Conservation (phyloP, 64 coral and sea anemone species). For the Orbicella faveolata region DNA sequence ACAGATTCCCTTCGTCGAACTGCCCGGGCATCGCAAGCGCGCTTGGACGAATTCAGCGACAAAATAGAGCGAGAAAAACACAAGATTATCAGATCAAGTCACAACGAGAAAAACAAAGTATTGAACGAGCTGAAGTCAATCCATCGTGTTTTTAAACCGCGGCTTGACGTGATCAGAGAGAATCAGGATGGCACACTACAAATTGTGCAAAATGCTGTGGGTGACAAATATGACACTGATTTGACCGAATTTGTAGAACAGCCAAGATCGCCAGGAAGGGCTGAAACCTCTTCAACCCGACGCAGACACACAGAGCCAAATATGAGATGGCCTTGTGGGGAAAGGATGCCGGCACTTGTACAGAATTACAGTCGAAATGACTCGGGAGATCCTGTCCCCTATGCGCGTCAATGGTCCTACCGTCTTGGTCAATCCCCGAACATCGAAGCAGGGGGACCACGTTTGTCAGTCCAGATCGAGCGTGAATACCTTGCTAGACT, state of each 20-base stretch:
- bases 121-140: conserved; percentile 60
- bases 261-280: neutral
- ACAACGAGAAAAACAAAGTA: conserved; percentile 23
- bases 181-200: neutral
- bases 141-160: conserved; percentile 48
- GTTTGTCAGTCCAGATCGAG: neutral
- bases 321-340: neutral
- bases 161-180: neutral
- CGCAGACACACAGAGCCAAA: neutral
- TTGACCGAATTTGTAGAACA: neutral
- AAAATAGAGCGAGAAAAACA: conserved; percentile 50
- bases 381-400: neutral
- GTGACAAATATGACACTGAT: no score
- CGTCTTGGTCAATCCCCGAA: neutral
- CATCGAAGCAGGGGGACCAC: neutral
- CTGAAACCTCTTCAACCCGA: neutral
- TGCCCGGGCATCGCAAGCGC: conserved; percentile 24
- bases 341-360: neutral
- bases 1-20: conserved; percentile 28
- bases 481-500: conserved; percentile 14
- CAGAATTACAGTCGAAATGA: neutral
- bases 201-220: neutral
- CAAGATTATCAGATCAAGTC: neutral
- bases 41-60: conserved; percentile 43
- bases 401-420: neutral